These are phyloP conservation scores for Sylvia borin DNA, from an alignment of 2,797 vertebrate genomes.

Conservation along the genomic window DNA sequence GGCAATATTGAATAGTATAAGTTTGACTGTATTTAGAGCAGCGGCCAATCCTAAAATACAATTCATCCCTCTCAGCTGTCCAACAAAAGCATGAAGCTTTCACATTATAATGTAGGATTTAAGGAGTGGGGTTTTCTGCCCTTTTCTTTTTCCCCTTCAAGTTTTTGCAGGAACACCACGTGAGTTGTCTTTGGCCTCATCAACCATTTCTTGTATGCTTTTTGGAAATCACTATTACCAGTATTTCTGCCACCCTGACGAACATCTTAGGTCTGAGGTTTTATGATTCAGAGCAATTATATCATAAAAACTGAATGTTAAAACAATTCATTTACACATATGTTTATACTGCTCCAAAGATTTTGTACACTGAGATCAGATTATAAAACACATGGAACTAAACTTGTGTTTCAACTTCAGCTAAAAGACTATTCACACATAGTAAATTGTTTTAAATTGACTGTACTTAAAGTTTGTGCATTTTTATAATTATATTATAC, in stretches of 20 bases:
- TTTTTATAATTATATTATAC: constrained; percentile 4
- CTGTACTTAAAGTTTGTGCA: not conserved
- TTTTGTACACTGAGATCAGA: not conserved
- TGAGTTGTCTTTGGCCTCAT: constrained; percentile 69
- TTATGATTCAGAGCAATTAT: constrained; percentile 46
- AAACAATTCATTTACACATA: constrained; percentile 42
- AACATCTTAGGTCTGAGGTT: constrained; percentile 51
- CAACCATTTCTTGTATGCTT: constrained; percentile 59
- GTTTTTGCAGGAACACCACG: constrained; percentile 58
- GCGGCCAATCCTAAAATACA: constrained; percentile 71
- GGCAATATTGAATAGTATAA: constrained; percentile 67
- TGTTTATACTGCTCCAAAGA: not conserved
- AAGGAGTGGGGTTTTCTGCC: constrained; percentile 28
- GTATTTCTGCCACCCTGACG: constrained; percentile 34
- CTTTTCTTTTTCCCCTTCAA: not conserved
- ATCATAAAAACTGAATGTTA: constrained; percentile 37
- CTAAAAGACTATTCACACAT: not conserved
- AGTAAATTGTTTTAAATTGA: not conserved
- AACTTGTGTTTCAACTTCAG: not conserved
- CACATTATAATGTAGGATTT: constrained; percentile 52
- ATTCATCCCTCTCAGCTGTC: constrained; percentile 70
- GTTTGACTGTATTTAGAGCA: constrained; percentile 62
- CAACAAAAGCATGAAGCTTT: constrained; percentile 74
- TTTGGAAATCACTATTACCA: constrained; percentile 49
- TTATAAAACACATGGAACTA: not conserved